These are phyloP conservation scores for Apomyelois bistriatella DNA, from an alignment of 2,888 invertebrate species.

Conservation along the genomic window DNA sequence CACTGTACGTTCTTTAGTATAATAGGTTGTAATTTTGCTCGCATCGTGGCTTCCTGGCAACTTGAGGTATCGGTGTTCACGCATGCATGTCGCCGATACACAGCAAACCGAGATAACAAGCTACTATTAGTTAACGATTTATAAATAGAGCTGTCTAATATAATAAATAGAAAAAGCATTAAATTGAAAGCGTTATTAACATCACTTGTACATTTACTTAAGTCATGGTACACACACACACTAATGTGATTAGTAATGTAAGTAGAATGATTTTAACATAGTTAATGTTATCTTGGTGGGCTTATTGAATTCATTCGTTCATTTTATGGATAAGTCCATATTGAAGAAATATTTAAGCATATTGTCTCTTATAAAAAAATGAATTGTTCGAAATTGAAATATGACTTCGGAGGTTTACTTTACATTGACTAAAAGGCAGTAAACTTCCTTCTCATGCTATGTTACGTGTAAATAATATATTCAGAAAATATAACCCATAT, in stretches of 20 bases:
- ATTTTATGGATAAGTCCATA: too few species aligned
- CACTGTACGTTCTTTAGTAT: background rate
- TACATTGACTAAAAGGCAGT: too few species aligned
- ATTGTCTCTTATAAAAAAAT: too few species aligned
- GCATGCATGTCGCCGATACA: constrained; percentile 36
- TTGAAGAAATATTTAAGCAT: too few species aligned
- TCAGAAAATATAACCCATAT: too few species aligned
- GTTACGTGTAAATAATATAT: too few species aligned
- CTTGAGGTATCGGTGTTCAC: constrained; percentile 28
- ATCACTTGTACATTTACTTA: background rate
- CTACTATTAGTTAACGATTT: background rate
- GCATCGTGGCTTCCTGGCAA: constrained; percentile 20
- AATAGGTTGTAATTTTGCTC: constrained; percentile 16
- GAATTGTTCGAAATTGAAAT: too few species aligned
- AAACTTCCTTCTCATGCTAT: too few species aligned
- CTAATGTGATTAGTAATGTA: background rate
- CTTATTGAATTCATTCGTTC: constrained; percentile 14
- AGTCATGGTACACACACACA: background rate
- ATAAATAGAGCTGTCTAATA: too few species aligned
- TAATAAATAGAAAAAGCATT: too few species aligned
- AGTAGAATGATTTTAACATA: background rate
- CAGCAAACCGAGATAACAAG: constrained; percentile 34
- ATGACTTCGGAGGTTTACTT: too few species aligned
- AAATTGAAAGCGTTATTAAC: too few species aligned
- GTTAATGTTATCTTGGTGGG: constrained; percentile 35